Conservation (phyloP, 1,140 invertebrate species). For the Zaprionus davidi region DNA sequence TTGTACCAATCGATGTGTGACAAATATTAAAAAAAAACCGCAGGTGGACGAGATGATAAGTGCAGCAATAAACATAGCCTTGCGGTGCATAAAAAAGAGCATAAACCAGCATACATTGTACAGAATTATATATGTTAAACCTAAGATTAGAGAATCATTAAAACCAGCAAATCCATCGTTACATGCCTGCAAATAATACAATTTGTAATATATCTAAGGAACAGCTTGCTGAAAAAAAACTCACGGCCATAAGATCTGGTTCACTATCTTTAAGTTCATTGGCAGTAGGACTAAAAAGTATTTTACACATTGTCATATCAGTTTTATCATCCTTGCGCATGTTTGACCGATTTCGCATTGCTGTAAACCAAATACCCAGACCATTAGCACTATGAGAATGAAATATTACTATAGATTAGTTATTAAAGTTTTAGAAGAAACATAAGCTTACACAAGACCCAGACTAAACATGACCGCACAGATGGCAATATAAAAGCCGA, state of each 20-base stretch:
- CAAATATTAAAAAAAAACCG: slow-evolving; percentile 46
- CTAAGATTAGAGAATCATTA: slow-evolving; percentile 55
- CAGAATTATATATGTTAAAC: slow-evolving; percentile 43
- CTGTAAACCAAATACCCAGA: slow-evolving; percentile 56
- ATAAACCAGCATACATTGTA: slow-evolving; percentile 59
- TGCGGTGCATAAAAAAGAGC: slow-evolving; percentile 49
- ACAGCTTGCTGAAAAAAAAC: neutral
- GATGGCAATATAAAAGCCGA: slow-evolving; percentile 42
- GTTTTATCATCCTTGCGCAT: slow-evolving; percentile 47
- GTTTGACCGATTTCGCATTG: slow-evolving; percentile 60
- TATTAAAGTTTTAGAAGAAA: no score
- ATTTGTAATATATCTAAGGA: neutral
- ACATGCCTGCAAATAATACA: slow-evolving; percentile 35
- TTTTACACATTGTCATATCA: slow-evolving; percentile 51
- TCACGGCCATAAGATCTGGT: slow-evolving; percentile 34
- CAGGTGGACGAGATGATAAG: slow-evolving; percentile 45
- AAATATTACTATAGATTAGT: neutral
- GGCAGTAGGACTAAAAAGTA: slow-evolving; percentile 37
- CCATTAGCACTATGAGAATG: slow-evolving; percentile 47
- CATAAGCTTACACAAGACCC: slow-evolving; percentile 52
- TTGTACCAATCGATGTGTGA: slow-evolving; percentile 30
- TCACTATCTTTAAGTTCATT: slow-evolving; percentile 42
- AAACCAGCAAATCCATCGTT: slow-evolving; percentile 57
- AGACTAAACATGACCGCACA: slow-evolving; percentile 66
- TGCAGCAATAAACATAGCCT: slow-evolving; percentile 44